Conservation (phyloP, 2,113 vertebrate genomes). For the Ondatra zibethicus region DNA sequence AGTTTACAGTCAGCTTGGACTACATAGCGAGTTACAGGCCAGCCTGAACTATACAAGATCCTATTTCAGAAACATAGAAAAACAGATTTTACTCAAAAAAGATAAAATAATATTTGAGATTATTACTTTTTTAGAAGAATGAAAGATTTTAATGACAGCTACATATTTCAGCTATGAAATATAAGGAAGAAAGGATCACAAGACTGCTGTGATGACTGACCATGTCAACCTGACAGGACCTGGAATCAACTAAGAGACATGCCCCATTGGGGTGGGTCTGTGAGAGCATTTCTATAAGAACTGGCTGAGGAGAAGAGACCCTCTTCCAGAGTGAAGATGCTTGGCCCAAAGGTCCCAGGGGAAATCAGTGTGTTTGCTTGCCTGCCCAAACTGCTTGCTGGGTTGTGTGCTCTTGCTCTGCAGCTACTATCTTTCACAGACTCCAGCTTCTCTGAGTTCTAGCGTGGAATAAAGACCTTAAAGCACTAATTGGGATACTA, state of each 20-base stretch:
- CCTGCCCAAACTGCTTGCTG: background rate
- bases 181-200: background rate
- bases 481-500: background rate
- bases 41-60: background rate
- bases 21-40: background rate
- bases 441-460: background rate
- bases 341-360: background rate
- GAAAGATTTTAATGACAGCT: background rate
- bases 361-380: background rate
- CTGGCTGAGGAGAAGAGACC: background rate
- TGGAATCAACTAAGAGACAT: background rate
- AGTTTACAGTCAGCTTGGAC: background rate
- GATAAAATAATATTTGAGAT: background rate
- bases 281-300: background rate
- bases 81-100: background rate
- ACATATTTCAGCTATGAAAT: background rate
- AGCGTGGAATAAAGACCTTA: background rate
- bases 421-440: too few relatives aligned
- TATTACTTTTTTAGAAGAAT: background rate
- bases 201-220: background rate
- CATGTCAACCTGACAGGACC: background rate
- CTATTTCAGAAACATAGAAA: background rate
- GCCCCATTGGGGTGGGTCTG: background rate
- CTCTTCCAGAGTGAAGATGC: background rate
- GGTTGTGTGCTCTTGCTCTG: too few relatives aligned